Evolutionary conservation across 2,113 vertebrate species (phyloP), one percentile per base, ranked within the genome.

Genomic region (Passer montanus): DNA sequence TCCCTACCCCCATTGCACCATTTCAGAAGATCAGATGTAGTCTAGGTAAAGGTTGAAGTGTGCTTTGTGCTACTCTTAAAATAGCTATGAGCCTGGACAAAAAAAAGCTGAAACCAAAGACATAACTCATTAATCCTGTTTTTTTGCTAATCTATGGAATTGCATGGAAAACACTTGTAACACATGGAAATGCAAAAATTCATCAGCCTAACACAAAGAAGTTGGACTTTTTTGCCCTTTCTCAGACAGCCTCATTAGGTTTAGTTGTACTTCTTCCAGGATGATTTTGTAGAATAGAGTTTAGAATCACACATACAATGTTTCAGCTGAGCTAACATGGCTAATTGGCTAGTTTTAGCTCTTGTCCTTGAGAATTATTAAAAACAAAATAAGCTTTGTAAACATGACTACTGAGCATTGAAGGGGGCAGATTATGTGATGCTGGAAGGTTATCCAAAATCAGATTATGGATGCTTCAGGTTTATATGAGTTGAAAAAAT

Each of bases 1-100:
- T 31, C 9, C 78, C n/a, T 43, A 33, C 3, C 6, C 11, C 1
- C 11, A n/a, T 0, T 23, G 13, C 53, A 53, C 23, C 15, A 15
- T 63, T 78, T 77, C 64, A 49, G 31, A 72, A 83, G 49, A 37
- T 24, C 20, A 70, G 14, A 5, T 24, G 10, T 7, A 55, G 69
- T 17, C 31, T 67, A 66, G 30, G 55, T 26, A 53, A 16, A 35
- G 20, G 18, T n/a, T 84, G 26, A 62, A 23, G 18, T 7, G 33
- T 35, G 22, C 2, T 66, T 59, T 87, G 6, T 46, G 43, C 8
- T 81, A 5, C 13, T 84, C 17, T 70, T 73, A 67, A 84, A 87
- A 59, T 3, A 81, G 28, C 22, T 14, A 47, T 4, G 2, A 80
- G 43, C 11, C 2, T n/a, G 30, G 10, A 39, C 27, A n/a, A 56